Evolutionary conservation across 2,888 invertebrate species (phyloP), one percentile per base, ranked within the genome.

Genomic region (Pterostichus madidus): DNA sequence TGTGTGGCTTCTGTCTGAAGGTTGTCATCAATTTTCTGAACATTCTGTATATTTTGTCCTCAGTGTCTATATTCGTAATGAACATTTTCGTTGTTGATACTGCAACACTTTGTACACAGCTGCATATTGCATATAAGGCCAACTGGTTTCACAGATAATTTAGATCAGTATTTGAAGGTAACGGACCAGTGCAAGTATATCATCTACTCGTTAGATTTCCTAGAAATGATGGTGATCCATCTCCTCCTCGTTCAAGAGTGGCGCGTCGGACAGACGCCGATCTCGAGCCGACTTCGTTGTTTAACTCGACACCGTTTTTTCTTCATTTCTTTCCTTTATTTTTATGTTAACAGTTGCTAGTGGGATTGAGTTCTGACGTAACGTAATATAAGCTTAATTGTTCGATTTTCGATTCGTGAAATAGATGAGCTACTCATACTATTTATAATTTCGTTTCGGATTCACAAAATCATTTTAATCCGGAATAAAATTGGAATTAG

Each of bases 181-280:
- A 32, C 59, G 31, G 24, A 49, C 5, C 4, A 59, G 31, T n/a
- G 59, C 17, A 7, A 64, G 35, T 35, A 13, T 32, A 8, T 6
- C 4, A 35, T 6, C 4, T 8, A 39, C 39, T 39, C 2, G 39
- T n/a, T 13, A 64, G 64, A 64, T 32, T 64, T 64, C 64, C 64
- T 64, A 32, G 64, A 64, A 64, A n/a, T 49, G n/a, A n/a, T 7
- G 64, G 64, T 35, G 35, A 64, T 64, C 64, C 64, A 64, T 64
- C 64, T 64, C 64, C 32, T 64, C 35, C 64, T 64, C 5, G 39
- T 39, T 13, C 32, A 35, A 6, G 24, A 32, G 13, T n/a, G 64
- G 64, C 64, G 64, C 64, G 64, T 64, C 64, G 64, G 64, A 64
- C 35, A 64, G 64, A 35, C 64, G 64, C 64, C 64, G 64, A 35